Base-by-base conservation (phyloP, 2,888 invertebrate species). In the Zygothrica quintamaculata region DNA sequence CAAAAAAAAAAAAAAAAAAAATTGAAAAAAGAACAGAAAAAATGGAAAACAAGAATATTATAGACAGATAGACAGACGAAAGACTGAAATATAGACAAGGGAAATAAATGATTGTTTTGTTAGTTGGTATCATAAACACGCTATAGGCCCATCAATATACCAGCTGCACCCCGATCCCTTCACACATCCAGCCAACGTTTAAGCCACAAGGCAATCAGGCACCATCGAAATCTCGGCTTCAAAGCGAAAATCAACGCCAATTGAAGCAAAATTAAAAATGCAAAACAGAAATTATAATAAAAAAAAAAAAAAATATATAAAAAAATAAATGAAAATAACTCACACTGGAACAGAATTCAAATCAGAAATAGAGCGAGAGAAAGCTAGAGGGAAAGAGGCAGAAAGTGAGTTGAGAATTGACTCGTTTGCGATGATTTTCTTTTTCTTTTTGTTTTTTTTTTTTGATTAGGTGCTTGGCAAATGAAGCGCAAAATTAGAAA, bases 401-500 rank as follows among this genome's bases (percentile, higher is more conserved):
- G 29, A 26, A 15, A 36, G n/a, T n/a, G 36, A 12, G 40, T 9
- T 60, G 31, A 43, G 18, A 9, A 11, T 31, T 51, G 29, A 65
- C 39, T 52, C 43, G 67, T 67, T 62, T 53, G 37, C 26, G 56
- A 58, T 43, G 36, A n/a, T n/a, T n/a, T n/a, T n/a, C n/a, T n/a
- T n/a, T n/a, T n/a, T n/a, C n/a, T n/a, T n/a, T n/a, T n/a, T n/a
- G n/a, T n/a, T n/a, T n/a, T n/a, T n/a, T n/a, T 12, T 12, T 59
- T 67, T 55, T 42, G 53, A 58, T 64, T 58, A 46, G 15, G 59
- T 55, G 60, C 52, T 46, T 31, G 48, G 40, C 57, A 76, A 76
- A 76, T 79, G 75, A 82, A 79, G 82, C 74, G 84, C 59, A 69
- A 84, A 85, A 82, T 82, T 85, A 80, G 74, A 77, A 82, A 78